phyloP scores from a whole-genome alignment of 2,113 vertebrate species.

The Paracanthobrama guichenoti region DNA sequence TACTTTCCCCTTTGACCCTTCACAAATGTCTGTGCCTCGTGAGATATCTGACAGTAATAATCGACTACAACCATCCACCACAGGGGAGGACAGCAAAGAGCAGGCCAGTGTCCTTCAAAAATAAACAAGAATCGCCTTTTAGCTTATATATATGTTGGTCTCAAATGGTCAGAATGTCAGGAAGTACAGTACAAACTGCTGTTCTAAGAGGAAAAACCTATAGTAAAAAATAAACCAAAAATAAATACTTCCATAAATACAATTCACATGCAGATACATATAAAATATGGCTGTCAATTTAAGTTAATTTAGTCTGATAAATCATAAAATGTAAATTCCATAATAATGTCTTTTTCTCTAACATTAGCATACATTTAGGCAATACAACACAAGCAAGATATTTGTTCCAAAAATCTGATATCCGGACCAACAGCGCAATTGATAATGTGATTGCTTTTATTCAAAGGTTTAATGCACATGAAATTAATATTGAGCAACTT shows the following conservation, averaged over 20 bases:
- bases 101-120: slow-evolving; percentile 55
- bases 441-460: too few species aligned
- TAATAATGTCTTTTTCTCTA: too few species aligned
- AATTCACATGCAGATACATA: background rate
- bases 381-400: too few species aligned
- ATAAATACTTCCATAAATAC: background rate
- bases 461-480: too few species aligned
- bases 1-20: slow-evolving; percentile 59
- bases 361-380: too few species aligned
- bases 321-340: too few species aligned
- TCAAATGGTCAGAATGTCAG: background rate
- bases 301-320: too few species aligned
- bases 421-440: too few species aligned
- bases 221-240: background rate
- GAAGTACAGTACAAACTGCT: background rate
- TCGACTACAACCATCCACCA: slow-evolving; percentile 14
- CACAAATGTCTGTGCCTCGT: slow-evolving; percentile 36
- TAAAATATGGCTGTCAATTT: background rate
- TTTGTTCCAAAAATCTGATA: too few species aligned
- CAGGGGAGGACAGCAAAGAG: slow-evolving; percentile 43
- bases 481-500: too few species aligned
- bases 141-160: slow-evolving; percentile 5
- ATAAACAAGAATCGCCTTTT: slow-evolving; percentile 37
- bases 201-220: background rate
- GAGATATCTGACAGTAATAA: slow-evolving; percentile 61